phyloP scores from a whole-genome alignment of 1,140 invertebrate genomes.

The Nephotettix cincticeps region DNA sequence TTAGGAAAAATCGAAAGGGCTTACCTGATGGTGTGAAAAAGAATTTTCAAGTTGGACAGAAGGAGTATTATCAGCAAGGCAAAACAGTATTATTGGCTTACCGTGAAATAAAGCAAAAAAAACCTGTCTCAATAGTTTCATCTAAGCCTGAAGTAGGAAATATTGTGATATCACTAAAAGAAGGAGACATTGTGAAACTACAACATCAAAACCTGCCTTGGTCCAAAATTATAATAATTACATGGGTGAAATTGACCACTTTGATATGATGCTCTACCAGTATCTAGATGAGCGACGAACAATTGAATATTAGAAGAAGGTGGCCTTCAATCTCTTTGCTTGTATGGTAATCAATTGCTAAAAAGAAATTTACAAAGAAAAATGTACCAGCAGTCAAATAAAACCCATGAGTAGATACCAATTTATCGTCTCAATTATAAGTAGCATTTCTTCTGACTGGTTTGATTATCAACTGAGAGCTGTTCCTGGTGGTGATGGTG shows the following conservation, averaged over 20 bases:
- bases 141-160: not conserved
- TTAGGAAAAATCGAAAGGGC: slow-evolving; percentile 20
- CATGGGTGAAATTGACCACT: slow-evolving; percentile 35
- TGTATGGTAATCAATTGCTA: slow-evolving; percentile 23
- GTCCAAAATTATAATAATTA: slow-evolving; percentile 31
- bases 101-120: not conserved
- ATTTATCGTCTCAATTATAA: not conserved
- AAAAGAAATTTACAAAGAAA: slow-evolving; percentile 20
- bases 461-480: not conserved
- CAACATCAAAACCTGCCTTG: not conserved
- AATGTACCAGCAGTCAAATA: not conserved
- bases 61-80: not conserved
- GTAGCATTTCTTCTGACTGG: not conserved
- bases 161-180: not conserved
- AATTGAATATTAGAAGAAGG: slow-evolving; percentile 38
- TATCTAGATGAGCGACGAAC: slow-evolving; percentile 34
- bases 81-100: slow-evolving; percentile 1
- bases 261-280: slow-evolving; percentile 37
- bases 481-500: too few species aligned
- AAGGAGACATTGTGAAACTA: slow-evolving; percentile 2
- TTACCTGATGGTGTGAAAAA: slow-evolving; percentile 9
- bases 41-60: slow-evolving; percentile 18
- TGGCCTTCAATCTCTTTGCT: slow-evolving; percentile 35
- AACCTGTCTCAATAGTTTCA: not conserved
- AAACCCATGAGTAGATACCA: not conserved